A percentile compares a stretch with the other conserved stretches of the same genome.
phyloP scores from a whole-genome alignment of 2,113 vertebrate genomes.

The Sinocyclocheilus rhinocerous region DNA sequence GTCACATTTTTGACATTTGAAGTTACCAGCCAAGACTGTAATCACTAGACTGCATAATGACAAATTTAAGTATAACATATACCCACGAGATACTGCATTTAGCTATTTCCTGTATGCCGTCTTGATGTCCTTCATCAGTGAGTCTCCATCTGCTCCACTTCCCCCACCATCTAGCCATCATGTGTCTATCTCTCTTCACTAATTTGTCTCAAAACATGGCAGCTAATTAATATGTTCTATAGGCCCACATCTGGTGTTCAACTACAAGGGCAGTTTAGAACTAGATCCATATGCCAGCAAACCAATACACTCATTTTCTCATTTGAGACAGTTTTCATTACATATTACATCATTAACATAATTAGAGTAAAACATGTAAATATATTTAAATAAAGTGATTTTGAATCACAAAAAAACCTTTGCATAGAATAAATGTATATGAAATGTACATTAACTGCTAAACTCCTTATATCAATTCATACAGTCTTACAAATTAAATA shows the following conservation, averaged over 20 bases:
- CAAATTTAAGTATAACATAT: neutral
- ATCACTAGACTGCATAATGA: neutral
- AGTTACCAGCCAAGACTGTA: neutral
- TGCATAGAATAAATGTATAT: neutral
- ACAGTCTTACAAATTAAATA: neutral
- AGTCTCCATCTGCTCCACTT: constrained; percentile 29
- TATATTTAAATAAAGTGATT: no score
- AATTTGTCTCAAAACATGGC: constrained; percentile 27
- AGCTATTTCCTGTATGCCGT: neutral
- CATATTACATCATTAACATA: neutral
- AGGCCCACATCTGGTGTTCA: constrained; percentile 12
- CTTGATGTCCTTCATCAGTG: constrained; percentile 26
- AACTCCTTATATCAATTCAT: no score
- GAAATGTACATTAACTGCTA: neutral
- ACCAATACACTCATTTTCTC: neutral
- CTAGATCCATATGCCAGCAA: neutral
- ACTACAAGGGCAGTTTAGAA: neutral
- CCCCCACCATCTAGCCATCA: neutral
- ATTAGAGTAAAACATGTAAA: no score
- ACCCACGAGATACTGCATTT: neutral
- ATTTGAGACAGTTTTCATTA: neutral
- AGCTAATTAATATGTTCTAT: constrained; percentile 20
- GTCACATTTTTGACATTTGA: neutral
- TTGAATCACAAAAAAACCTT: no score
- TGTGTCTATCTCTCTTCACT: constrained; percentile 16